Evolutionary conservation across 2,797 vertebrate genomes (phyloP), one percentile per base, ranked within the genome.

Genomic region (Perodicticus potto): DNA sequence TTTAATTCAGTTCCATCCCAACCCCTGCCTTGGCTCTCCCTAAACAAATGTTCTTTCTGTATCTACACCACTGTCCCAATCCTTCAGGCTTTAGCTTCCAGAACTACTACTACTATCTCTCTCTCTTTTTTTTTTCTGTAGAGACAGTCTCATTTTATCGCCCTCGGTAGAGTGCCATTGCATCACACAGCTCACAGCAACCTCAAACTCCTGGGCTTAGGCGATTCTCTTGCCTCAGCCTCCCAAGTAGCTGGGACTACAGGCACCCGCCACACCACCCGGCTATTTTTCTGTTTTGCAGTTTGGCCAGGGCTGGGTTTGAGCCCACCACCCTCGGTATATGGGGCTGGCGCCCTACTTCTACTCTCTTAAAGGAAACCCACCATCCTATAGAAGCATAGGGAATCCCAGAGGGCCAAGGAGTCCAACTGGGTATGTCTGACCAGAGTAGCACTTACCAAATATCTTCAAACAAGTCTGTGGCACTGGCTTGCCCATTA

Each of bases 381-480:
- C 34, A 91, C 25, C 40, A 4, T 25, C 19, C 5, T 53, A 73
- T 73, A 88, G 95, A 88, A 5, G 55, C 95, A n/a, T 22, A 37
- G 37, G 43, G 84, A 86, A 94, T 94, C 82, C 95, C 86, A 29
- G 49, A 76, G 3, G 82, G 96, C 96, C 97, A 96, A 8, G 96
- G 90, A 97, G 94, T 95, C 70, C 97, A 96, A 93, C 70, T 95
- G 93, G 89, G 81, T 96, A 88, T 25, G 17, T 91, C 95, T 95
- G 96, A 97, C 97, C 97, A 95, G 89, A 97, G 94, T 40, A 96
- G 92, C 59, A 77, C 91, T 87, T 72, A 16, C 96, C 97, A 98
- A 93, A 97, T 93, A 97, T 82, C 97, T 95, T 95, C 96, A 98
- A 97, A 98, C 96, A 96, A 94, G 97, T 89, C 70, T 53, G 19